phyloP scores from a whole-genome alignment of 2,113 vertebrate genomes.

The Xenopus laevis region DNA sequence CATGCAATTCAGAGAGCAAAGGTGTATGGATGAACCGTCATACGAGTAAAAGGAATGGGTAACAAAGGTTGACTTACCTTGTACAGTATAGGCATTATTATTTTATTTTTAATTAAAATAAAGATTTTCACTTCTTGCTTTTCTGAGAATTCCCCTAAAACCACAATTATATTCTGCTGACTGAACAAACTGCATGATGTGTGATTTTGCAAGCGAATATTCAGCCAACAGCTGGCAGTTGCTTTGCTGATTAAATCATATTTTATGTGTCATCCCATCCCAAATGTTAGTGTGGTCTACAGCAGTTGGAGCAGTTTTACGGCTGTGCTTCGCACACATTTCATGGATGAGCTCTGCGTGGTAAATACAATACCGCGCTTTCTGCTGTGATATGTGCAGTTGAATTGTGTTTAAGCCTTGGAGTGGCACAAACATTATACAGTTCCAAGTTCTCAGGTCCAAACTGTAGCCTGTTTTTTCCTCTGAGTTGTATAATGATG shows the following conservation, averaged over 20 bases:
- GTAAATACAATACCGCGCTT: background rate
- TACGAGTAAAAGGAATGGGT: too few species aligned
- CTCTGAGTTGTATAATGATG: too few species aligned
- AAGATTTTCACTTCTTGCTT: too few species aligned
- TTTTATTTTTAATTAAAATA: too few species aligned
- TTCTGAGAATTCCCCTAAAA: slow-evolving; percentile 3
- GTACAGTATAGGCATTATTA: too few species aligned
- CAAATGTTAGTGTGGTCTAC: background rate
- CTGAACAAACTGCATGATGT: background rate
- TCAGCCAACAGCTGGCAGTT: background rate
- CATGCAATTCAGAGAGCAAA: too few species aligned
- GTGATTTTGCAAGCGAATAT: background rate
- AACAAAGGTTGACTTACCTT: too few species aligned
- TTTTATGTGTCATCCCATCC: background rate
- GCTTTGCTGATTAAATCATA: background rate
- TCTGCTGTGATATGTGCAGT: background rate
- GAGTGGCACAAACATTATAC: too few species aligned
- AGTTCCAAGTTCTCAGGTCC: too few species aligned
- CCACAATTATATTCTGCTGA: background rate
- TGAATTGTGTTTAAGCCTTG: too few species aligned
- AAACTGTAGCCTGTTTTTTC: too few species aligned
- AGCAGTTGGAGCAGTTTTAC: background rate
- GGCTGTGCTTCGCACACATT: background rate
- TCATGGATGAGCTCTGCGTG: background rate
- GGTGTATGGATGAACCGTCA: too few species aligned